Base-by-base conservation (phyloP, 2,888 invertebrate species). In the Drosophila gaucha region DNA sequence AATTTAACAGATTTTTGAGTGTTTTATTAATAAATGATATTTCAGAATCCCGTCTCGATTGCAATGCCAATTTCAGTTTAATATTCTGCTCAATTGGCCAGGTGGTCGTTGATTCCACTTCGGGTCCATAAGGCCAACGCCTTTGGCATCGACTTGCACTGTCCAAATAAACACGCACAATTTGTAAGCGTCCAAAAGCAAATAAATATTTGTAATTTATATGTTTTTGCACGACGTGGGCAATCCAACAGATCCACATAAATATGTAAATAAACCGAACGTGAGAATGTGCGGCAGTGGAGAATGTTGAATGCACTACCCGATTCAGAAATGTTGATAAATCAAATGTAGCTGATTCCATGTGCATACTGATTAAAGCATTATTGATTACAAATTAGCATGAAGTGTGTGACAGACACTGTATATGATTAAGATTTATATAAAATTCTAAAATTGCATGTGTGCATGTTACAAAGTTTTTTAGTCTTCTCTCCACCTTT, bases 81-180 rank as follows among this genome's bases (percentile, higher is more conserved):
- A 63, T 38, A 36, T 43, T 36, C 20, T 22, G 52, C 31, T 14
- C 39, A 44, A 62, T 72, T 82, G 82, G 67, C 67, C 80, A 85
- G 80, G 67, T 85, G 78, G 59, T 65, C 62, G 41, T 31, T 35
- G 35, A 14, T 30, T 28, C 31, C 30, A 38, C 14, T 43, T 8
- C 28, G 30, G 14, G 20, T 20, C 10, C 60, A 65, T 69, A 57
- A 63, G 75, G 73, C 65, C 75, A 74, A 75, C 65, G 65, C 73
- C 76, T 74, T 55, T 55, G 67, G 62, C 73, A 67, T 51, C 67
- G 49, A 67, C 66, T 68, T 56, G 68, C 49, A 52, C 74, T 84
- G 85, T 74, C 78, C 87, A 83, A 83, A 86, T 86, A 83, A 84
- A 83, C 78, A 84, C 86, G 80, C 84, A 82, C 77, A 82, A 86